Conservation (phyloP, 2,797 vertebrate genomes). For the Tangara arthus region DNA sequence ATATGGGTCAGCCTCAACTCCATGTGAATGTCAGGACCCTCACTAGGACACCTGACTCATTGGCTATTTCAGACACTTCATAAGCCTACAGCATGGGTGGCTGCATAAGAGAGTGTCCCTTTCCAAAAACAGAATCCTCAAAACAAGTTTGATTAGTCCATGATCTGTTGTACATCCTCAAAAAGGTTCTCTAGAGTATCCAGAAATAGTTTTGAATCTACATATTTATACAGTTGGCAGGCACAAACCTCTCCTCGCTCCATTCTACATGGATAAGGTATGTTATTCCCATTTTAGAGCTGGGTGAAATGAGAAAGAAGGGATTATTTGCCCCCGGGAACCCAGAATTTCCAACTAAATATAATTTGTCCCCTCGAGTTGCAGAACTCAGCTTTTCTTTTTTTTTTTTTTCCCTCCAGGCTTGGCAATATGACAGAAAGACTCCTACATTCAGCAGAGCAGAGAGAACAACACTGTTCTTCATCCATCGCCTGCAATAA, state of each 20-base stretch:
- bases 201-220: not conserved
- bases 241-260: not conserved
- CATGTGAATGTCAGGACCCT: not conserved
- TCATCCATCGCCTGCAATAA: not conserved
- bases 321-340: not conserved
- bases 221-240: not conserved
- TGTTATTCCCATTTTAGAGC: not conserved
- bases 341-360: not conserved
- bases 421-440: conserved; percentile 18
- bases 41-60: not conserved
- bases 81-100: not conserved
- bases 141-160: not conserved
- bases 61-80: not conserved
- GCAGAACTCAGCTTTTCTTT: not conserved
- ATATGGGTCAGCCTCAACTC: not conserved
- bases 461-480: not conserved
- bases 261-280: not conserved
- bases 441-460: conserved; percentile 1
- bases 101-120: not conserved
- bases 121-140: not conserved
- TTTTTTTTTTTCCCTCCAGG: not conserved
- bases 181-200: not conserved
- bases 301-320: not conserved
- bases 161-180: not conserved
- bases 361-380: not conserved